These are phyloP conservation scores for Neodiprion virginianus DNA, from an alignment of 1,140 invertebrate genomes.

Conservation along the genomic window DNA sequence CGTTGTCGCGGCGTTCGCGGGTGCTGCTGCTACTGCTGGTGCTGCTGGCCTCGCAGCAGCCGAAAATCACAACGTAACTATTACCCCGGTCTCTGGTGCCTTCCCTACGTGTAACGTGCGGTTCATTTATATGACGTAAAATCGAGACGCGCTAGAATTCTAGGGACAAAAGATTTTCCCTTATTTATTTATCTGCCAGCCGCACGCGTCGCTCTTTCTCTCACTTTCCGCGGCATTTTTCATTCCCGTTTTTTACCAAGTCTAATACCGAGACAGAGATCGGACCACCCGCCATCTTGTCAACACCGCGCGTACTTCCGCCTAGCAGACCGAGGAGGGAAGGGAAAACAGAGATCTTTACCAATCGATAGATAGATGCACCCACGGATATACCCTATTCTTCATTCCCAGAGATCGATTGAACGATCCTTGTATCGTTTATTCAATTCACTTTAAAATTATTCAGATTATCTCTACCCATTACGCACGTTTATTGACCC, in stretches of 20 bases:
- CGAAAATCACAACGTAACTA: slow-evolving; percentile 3
- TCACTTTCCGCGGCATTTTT: slow-evolving; percentile 51
- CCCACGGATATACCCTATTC: no score
- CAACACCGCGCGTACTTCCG: slow-evolving; percentile 27
- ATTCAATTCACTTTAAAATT: no score
- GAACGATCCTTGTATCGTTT: no score
- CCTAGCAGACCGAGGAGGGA: slow-evolving; percentile 21
- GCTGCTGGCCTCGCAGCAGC: neutral
- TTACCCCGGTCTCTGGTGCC: neutral
- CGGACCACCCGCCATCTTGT: slow-evolving; percentile 49
- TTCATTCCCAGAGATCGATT: no score
- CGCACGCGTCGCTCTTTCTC: slow-evolving; percentile 20
- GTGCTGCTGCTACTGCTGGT: neutral
- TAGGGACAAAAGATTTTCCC: neutral
- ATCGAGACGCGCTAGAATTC: neutral
- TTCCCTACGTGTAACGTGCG: neutral
- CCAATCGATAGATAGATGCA: no score
- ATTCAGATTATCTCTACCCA: no score
- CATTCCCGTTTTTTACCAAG: slow-evolving; percentile 44
- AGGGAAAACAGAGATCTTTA: no score
- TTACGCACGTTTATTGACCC: no score
- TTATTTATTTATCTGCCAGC: neutral
- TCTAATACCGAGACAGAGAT: slow-evolving; percentile 37
- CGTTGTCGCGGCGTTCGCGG: slow-evolving; percentile 33
- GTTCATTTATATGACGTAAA: neutral